Evolutionary conservation across 2,888 invertebrate genomes (phyloP).

Genomic region (Megastigmus dorsalis): DNA sequence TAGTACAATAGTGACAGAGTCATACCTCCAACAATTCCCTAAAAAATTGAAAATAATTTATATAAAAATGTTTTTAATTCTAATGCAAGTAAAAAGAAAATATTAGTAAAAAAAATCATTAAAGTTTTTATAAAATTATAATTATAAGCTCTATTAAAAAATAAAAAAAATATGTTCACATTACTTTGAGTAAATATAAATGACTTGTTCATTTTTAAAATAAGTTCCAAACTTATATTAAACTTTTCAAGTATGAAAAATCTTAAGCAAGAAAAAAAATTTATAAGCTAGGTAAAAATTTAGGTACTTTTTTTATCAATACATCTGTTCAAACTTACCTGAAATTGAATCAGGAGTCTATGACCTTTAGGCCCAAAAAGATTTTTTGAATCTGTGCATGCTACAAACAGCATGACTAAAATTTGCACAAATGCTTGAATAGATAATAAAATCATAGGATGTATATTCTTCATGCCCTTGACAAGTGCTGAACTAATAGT

Average conservation of each 20-base stretch:
- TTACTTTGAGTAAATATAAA: not conserved
- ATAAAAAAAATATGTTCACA: not conserved
- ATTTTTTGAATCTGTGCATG: conserved; percentile 65
- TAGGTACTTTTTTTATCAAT: not conserved
- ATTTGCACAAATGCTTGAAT: conserved; percentile 73
- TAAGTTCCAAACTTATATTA: too few relatives aligned
- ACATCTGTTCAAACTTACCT: too few relatives aligned
- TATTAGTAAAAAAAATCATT: too few relatives aligned
- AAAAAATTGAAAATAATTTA: conserved; percentile 46
- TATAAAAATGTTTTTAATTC: too few relatives aligned
- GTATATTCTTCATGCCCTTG: conserved; percentile 72
- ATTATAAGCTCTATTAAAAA: too few relatives aligned
- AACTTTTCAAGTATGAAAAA: too few relatives aligned
- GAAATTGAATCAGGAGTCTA: conserved; percentile 70
- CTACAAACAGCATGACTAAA: conserved; percentile 69
- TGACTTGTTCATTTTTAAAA: not conserved
- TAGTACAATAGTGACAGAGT: conserved; percentile 74
- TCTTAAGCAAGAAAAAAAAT: too few relatives aligned
- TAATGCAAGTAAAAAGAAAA: too few relatives aligned
- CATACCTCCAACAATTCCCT: conserved; percentile 75
- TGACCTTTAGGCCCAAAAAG: conserved; percentile 72
- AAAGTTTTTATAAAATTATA: too few relatives aligned
- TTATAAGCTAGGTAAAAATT: not conserved
- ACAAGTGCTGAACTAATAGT: conserved; percentile 74
- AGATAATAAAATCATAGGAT: conserved; percentile 74